A percentile compares a stretch with the other conserved stretches of the same genome.
These are phyloP conservation scores for Mus spretus DNA, from an alignment of 2,797 vertebrate species.

Conservation along the genomic window DNA sequence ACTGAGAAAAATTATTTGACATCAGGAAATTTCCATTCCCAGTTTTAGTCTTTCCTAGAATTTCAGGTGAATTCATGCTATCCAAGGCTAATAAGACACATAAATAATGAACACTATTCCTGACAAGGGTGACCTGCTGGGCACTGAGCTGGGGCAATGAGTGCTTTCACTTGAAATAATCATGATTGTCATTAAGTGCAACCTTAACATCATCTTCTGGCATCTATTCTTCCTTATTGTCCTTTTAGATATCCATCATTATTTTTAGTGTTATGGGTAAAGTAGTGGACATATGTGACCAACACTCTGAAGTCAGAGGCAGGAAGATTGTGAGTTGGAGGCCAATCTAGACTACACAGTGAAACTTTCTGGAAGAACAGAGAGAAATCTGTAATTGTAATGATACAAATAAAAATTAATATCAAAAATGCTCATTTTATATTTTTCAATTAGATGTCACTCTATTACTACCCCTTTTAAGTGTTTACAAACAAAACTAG, in stretches of 20 bases:
- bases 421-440: neutral
- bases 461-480: too few relatives aligned
- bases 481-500: neutral
- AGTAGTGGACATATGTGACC: too few relatives aligned
- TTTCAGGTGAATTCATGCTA: neutral
- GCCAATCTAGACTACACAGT: neutral
- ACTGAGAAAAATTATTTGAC: slow-evolving; percentile 40
- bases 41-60: neutral
- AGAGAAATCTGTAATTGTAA: neutral
- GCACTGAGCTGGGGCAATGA: neutral
- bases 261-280: neutral
- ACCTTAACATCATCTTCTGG: neutral
- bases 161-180: slow-evolving; percentile 5
- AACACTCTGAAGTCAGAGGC: neutral
- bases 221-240: neutral
- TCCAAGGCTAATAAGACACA: neutral
- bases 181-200: neutral
- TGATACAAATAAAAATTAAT: neutral
- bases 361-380: neutral
- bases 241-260: neutral
- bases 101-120: neutral
- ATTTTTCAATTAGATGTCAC: neutral
- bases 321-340: neutral
- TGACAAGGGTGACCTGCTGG: neutral
- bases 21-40: slow-evolving; percentile 29